phyloP scores from a whole-genome alignment of 2,797 vertebrate genomes.

The Holocentrus rufus region DNA sequence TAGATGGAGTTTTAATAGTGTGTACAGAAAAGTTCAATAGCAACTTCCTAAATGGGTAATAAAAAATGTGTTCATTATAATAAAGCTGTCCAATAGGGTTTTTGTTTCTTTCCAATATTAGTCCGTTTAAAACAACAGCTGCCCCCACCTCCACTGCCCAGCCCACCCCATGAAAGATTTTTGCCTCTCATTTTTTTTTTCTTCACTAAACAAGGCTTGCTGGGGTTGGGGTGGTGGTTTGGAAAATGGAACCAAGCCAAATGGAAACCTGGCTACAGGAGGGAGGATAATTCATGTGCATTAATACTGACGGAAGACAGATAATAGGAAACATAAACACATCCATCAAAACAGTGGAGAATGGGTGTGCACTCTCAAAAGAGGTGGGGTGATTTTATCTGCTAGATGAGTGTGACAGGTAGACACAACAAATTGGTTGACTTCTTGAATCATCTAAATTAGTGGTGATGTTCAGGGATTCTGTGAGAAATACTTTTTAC shows the following conservation, averaged over 20 bases:
- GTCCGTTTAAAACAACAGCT: conserved; percentile 27
- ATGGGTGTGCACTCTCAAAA: conserved; percentile 13
- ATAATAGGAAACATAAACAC: conserved; percentile 57
- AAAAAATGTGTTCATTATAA: conserved; percentile 9
- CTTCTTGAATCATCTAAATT: too few relatives aligned
- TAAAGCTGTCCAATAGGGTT: conserved; percentile 24
- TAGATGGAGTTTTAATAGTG: too few relatives aligned
- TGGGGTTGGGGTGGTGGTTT: conserved; percentile 43
- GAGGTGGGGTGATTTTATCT: neutral
- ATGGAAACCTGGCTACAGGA: conserved; percentile 54
- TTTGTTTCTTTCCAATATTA: conserved; percentile 4
- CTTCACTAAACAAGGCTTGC: conserved; percentile 47
- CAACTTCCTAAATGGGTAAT: too few relatives aligned
- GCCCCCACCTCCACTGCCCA: too few relatives aligned
- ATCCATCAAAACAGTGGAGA: conserved; percentile 33
- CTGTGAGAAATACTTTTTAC: neutral
- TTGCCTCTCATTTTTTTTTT: conserved; percentile 12
- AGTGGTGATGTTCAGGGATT: too few relatives aligned
- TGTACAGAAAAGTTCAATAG: too few relatives aligned
- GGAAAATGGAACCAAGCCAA: conserved; percentile 62
- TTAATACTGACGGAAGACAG: conserved; percentile 42
- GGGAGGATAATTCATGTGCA: conserved; percentile 34
- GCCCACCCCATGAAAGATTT: conserved; percentile 10
- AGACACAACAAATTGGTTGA: conserved; percentile 3
- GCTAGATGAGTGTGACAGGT: neutral